Conservation (phyloP, 2,888 invertebrate species). For the Phyto melanocephala region DNA sequence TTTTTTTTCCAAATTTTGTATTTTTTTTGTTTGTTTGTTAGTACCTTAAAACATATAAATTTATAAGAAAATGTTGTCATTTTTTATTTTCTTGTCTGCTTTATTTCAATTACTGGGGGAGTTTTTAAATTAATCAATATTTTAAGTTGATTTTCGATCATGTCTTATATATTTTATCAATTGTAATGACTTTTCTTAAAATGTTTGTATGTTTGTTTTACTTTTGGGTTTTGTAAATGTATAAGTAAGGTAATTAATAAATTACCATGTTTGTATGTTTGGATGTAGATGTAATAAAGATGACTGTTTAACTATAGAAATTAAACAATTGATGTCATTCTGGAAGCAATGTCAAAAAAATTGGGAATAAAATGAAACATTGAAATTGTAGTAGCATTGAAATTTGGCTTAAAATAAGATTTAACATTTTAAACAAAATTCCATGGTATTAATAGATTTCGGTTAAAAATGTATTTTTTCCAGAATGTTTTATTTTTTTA, state of each 20-base stretch:
- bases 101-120: slow-evolving; percentile 1
- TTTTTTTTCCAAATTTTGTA: slow-evolving; percentile 28
- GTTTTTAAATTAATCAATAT: slow-evolving; percentile 34
- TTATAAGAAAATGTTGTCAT: slow-evolving; percentile 60
- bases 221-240: slow-evolving; percentile 60
- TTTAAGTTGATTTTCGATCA: slow-evolving; percentile 30
- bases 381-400: too few relatives aligned
- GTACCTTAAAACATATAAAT: slow-evolving; percentile 64
- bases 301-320: not conserved
- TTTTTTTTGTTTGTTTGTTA: slow-evolving; percentile 42
- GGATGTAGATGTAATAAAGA: slow-evolving; percentile 59
- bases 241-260: slow-evolving; percentile 65
- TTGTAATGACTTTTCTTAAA: slow-evolving; percentile 44
- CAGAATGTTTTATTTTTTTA: not conserved
- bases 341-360: too few relatives aligned
- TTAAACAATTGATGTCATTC: not conserved
- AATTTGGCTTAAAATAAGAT: too few relatives aligned
- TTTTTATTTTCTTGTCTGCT: slow-evolving; percentile 2
- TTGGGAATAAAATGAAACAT: too few relatives aligned
- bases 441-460: too few relatives aligned
- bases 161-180: slow-evolving; percentile 25
- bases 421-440: too few relatives aligned
- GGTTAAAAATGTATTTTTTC: not conserved
- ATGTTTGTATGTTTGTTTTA: slow-evolving; percentile 48
- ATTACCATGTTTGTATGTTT: slow-evolving; percentile 67